Percentiles rank a stretch among this genome's conserved stretches.
These are phyloP conservation scores for Salvelinus namaycush DNA, from an alignment of 2,113 vertebrate species.

Conservation along the genomic window DNA sequence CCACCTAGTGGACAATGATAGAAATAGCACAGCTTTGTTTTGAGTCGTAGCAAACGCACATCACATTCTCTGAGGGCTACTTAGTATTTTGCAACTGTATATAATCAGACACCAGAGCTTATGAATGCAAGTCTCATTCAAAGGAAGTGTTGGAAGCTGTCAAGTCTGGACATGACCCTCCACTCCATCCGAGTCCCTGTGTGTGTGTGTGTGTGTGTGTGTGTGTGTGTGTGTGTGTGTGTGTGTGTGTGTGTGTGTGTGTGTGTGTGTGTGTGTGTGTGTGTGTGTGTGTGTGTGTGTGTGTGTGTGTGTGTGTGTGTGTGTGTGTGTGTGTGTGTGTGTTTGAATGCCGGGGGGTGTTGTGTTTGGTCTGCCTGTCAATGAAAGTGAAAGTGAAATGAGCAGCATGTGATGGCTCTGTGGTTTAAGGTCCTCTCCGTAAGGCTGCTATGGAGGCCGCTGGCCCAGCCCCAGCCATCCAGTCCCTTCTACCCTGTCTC, in stretches of 20 bases:
- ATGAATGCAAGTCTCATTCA: background rate
- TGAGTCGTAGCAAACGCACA: too few relatives aligned
- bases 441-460: background rate
- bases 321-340: too few relatives aligned
- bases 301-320: background rate
- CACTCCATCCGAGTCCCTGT: background rate
- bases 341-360: slow-evolving; percentile 1
- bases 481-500: background rate
- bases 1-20: slow-evolving; percentile 77
- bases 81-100: background rate
- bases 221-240: background rate
- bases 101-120: background rate
- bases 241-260: background rate
- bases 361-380: slow-evolving; percentile 7
- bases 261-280: too few relatives aligned
- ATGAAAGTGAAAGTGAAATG: slow-evolving; percentile 29
- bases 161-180: background rate
- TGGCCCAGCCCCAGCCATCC: background rate
- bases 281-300: background rate
- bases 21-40: background rate
- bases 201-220: too few relatives aligned
- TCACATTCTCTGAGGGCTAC: background rate
- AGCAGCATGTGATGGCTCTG: slow-evolving; percentile 16
- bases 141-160: background rate
- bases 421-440: background rate